Percentiles rank a stretch among this genome's conserved stretches.
These are phyloP conservation scores for Schizopygopsis malacanthus DNA, from an alignment of 2,797 vertebrate genomes.

Conservation along the genomic window DNA sequence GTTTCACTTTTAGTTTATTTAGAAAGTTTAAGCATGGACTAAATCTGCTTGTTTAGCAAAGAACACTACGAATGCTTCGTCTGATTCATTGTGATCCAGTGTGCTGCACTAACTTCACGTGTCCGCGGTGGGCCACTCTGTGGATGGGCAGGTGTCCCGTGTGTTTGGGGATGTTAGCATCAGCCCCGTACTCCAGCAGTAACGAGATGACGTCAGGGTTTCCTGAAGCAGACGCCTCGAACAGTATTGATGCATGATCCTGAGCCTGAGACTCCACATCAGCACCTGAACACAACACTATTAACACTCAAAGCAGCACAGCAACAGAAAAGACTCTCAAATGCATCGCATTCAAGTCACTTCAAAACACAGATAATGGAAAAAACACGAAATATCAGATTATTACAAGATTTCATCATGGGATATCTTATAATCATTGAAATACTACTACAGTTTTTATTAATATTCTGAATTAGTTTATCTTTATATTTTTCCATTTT, in stretches of 20 bases:
- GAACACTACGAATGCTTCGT: neutral
- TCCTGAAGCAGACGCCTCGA: slow-evolving; percentile 87
- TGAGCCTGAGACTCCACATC: slow-evolving; percentile 87
- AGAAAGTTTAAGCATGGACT: too few relatives aligned
- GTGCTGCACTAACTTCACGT: slow-evolving; percentile 82
- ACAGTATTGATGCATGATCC: slow-evolving; percentile 89
- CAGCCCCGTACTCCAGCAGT: slow-evolving; percentile 83
- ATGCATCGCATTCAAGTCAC: neutral
- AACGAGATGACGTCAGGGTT: slow-evolving; percentile 84
- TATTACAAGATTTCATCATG: neutral
- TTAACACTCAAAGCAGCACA: neutral
- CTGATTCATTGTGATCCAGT: neutral
- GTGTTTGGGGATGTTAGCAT: slow-evolving; percentile 85
- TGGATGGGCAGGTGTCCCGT: slow-evolving; percentile 94
- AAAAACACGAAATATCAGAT: neutral
- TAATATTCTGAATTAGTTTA: neutral
- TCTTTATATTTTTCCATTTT: neutral
- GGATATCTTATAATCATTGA: neutral
- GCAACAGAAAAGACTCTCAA: neutral
- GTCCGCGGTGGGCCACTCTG: slow-evolving; percentile 87
- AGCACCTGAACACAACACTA: slow-evolving; percentile 77
- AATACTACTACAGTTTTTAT: neutral
- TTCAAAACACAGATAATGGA: neutral
- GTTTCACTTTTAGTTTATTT: too few relatives aligned
- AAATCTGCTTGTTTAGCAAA: too few relatives aligned